Evolutionary conservation across 2,113 vertebrate genomes (phyloP).

Genomic region (Scalopus aquaticus): DNA sequence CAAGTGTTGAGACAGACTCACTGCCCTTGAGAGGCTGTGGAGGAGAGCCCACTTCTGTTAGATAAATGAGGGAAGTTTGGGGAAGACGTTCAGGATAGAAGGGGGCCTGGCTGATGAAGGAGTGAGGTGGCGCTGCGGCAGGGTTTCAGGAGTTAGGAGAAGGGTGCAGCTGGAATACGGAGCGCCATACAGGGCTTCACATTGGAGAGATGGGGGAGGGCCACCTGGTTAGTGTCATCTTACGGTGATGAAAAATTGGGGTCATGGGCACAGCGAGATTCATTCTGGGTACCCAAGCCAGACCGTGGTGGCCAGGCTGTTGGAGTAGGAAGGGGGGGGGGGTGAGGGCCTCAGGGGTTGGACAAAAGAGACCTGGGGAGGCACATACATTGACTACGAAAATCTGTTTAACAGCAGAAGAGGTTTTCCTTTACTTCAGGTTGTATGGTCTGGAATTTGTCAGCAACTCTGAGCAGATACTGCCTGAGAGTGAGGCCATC

Average conservation of each 20-base stretch:
- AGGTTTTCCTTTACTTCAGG: background rate
- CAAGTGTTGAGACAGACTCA: too few relatives aligned
- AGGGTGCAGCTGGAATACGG: background rate
- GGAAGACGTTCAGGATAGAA: background rate
- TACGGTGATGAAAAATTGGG: background rate
- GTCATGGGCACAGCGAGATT: background rate
- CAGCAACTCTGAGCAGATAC: background rate
- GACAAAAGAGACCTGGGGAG: background rate
- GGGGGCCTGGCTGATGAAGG: background rate
- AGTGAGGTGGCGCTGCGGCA: background rate
- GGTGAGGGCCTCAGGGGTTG: background rate
- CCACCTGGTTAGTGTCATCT: background rate
- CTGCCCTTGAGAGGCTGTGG: background rate
- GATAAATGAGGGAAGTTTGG: background rate
- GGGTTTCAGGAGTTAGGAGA: background rate
- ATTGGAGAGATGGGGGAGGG: background rate
- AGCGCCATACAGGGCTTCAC: background rate
- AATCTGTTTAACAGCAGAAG: background rate
- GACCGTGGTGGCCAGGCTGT: background rate
- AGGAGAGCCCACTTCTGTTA: background rate
- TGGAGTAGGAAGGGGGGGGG: background rate
- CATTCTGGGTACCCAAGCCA: background rate
- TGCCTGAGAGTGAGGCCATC: background rate
- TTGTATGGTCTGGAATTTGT: background rate
- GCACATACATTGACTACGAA: background rate